A percentile compares a stretch with the other conserved stretches of the same genome.
Evolutionary conservation across 2,888 invertebrate genomes (phyloP).

Genomic region (Craniophora ligustri): DNA sequence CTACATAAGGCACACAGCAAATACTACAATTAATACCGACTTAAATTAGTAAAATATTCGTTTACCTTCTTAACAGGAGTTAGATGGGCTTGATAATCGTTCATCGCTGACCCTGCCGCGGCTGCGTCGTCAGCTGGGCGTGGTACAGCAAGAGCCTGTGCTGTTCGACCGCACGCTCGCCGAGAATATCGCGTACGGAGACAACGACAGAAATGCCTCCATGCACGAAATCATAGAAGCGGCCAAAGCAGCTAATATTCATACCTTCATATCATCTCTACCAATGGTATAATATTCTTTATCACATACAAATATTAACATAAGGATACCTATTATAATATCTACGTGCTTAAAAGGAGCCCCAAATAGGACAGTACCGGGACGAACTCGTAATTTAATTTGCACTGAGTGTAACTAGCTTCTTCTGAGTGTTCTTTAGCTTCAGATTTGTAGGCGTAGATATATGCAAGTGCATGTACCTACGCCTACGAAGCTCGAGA

Average conservation of each 20-base stretch:
- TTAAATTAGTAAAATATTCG: background rate
- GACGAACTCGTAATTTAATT: too few relatives aligned
- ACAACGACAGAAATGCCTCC: constrained; percentile 90
- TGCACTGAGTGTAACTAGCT: too few relatives aligned
- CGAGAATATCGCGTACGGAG: constrained; percentile 96
- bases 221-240: constrained; percentile 93
- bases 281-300: constrained; percentile 91
- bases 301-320: too few relatives aligned
- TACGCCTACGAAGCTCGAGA: too few relatives aligned
- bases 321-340: too few relatives aligned
- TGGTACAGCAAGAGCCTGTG: constrained; percentile 95
- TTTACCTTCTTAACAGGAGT: constrained; percentile 65
- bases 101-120: constrained; percentile 89
- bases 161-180: constrained; percentile 94
- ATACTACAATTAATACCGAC: too few relatives aligned
- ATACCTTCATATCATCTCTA: constrained; percentile 92
- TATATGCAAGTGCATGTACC: too few relatives aligned
- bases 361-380: too few relatives aligned
- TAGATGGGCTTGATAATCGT: constrained; percentile 89
- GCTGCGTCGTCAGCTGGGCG: constrained; percentile 92
- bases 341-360: too few relatives aligned
- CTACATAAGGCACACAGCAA: too few relatives aligned
- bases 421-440: too few relatives aligned
- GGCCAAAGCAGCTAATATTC: constrained; percentile 94
- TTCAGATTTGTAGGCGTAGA: too few relatives aligned